Conservation (phyloP, 2,113 vertebrate species). For the Microcebus ravelobensis region DNA sequence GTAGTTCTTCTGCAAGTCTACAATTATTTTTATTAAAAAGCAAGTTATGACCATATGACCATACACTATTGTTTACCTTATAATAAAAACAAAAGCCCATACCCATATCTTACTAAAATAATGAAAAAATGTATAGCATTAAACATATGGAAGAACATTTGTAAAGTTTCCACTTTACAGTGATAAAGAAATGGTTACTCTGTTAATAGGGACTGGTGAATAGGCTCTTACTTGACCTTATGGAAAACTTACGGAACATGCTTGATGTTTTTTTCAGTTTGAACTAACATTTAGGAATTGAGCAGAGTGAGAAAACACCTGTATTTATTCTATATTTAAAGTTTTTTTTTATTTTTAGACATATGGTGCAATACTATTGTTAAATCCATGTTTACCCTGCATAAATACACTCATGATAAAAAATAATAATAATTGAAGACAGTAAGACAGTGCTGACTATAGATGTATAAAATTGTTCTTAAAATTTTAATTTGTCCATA, state of each 20-base stretch:
- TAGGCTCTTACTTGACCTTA: neutral
- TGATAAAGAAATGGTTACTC: neutral
- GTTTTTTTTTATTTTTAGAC: neutral
- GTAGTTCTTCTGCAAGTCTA: neutral
- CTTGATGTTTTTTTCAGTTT: conserved; percentile 12
- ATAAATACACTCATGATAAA: neutral
- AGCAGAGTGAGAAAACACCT: neutral
- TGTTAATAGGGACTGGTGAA: neutral
- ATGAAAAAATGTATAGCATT: neutral
- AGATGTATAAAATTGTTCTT: neutral
- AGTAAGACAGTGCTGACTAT: neutral
- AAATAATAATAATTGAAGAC: neutral
- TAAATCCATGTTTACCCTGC: neutral
- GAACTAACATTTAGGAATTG: neutral
- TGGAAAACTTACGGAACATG: neutral
- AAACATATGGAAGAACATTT: neutral
- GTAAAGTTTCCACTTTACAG: neutral
- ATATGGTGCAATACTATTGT: neutral
- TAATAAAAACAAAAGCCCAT: neutral
- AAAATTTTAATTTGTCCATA: neutral
- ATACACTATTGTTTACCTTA: neutral
- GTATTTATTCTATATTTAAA: neutral
- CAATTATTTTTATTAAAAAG: neutral
- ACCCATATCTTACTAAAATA: neutral
- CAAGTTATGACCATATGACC: neutral